Evolutionary conservation across 2,888 invertebrate genomes (phyloP).

Genomic region (Metellina segmentata): DNA sequence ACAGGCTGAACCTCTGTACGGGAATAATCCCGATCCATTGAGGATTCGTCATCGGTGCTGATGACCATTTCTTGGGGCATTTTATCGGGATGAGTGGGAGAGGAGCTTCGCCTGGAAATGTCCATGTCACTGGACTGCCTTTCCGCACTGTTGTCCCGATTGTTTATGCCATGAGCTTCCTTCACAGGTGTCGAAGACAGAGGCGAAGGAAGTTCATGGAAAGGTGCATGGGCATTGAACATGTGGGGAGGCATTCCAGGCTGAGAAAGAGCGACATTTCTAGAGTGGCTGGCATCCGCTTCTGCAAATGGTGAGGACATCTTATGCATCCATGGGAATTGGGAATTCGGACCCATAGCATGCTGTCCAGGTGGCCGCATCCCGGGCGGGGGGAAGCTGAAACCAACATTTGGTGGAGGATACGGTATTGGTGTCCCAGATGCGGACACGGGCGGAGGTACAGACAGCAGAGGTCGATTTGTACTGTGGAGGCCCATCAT

Average conservation of each 20-base stretch:
- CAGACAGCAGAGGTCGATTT: conserved; percentile 40
- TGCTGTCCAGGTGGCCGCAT: conserved; percentile 52
- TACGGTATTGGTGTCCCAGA: conserved; percentile 63
- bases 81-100: conserved; percentile 48
- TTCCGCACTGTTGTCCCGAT: conserved; percentile 7
- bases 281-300: conserved; percentile 44
- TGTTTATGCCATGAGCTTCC: neutral
- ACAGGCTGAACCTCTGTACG: conserved; percentile 31
- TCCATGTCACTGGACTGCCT: conserved; percentile 50
- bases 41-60: conserved; percentile 70
- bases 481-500: conserved; percentile 29
- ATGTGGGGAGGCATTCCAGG: conserved; percentile 52
- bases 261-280: neutral
- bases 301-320: conserved; percentile 45
- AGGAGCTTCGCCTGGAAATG: neutral
- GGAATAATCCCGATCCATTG: conserved; percentile 67
- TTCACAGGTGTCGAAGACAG: conserved; percentile 24
- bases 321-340: conserved; percentile 60
- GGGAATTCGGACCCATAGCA: conserved; percentile 22
- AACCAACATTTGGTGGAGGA: conserved; percentile 62
- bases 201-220: conserved; percentile 28
- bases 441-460: conserved; percentile 57
- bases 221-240: conserved; percentile 37
- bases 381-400: conserved; percentile 67
- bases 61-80: conserved; percentile 69